Conservation (phyloP, 2,113 vertebrate genomes). For the Otis tarda region DNA sequence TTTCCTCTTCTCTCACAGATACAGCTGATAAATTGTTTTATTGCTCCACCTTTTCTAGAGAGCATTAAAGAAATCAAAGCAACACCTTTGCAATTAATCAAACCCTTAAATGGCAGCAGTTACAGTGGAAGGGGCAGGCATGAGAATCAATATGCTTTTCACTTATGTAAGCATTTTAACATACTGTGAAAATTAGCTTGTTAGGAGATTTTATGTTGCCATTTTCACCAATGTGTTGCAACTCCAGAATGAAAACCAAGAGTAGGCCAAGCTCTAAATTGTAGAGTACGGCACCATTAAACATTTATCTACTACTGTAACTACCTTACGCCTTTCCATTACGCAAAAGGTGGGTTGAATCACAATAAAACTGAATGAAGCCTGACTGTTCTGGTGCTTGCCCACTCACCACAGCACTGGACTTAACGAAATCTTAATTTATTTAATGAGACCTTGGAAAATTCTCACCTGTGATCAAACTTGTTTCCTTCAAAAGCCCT, state of each 20-base stretch:
- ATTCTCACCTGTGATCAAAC: background rate
- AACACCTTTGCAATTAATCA: background rate
- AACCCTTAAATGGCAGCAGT: background rate
- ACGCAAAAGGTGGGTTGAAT: background rate
- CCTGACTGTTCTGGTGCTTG: background rate
- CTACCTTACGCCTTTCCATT: background rate
- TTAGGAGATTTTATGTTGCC: background rate
- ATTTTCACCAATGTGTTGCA: background rate
- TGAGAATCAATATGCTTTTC: background rate
- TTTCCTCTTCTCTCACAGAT: background rate
- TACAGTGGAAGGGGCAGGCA: background rate
- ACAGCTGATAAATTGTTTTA: background rate
- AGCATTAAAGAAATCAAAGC: slow-evolving; percentile 21
- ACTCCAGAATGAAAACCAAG: background rate
- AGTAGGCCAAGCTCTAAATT: background rate
- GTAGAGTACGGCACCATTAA: background rate
- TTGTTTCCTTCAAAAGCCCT: background rate
- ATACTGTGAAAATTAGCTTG: background rate
- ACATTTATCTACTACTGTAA: background rate
- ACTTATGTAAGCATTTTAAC: background rate
- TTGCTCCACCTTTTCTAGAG: background rate
- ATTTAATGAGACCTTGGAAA: slow-evolving; percentile 20
- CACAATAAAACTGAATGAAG: background rate
- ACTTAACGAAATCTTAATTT: slow-evolving; percentile 37
- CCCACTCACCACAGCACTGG: background rate